These are phyloP conservation scores for Henricia sp. DNA, from an alignment of 53 echinoderm and acorn worm species.

Conservation along the genomic window DNA sequence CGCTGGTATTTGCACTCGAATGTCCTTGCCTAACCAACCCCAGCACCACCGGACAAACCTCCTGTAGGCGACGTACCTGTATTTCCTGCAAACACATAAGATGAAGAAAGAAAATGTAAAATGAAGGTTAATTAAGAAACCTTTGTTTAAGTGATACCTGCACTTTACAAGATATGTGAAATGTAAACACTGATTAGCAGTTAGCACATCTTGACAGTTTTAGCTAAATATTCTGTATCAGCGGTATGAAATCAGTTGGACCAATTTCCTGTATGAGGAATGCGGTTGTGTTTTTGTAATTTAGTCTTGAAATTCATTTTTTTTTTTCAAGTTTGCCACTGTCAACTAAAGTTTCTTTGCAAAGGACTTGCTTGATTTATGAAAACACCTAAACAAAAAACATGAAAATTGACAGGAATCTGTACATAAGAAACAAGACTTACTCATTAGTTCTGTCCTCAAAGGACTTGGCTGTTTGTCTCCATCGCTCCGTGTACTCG, in stretches of 20 bases:
- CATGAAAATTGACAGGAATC: neutral
- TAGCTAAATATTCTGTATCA: neutral
- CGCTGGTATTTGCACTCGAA: neutral
- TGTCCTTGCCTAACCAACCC: no score
- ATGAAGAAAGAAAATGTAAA: neutral
- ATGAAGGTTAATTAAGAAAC: neutral
- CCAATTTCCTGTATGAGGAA: neutral
- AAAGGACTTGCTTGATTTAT: neutral
- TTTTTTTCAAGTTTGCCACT: neutral
- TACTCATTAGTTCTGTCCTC: neutral
- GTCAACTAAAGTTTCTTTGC: neutral
- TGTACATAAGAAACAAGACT: no score
- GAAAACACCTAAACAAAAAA: neutral
- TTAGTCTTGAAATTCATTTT: neutral
- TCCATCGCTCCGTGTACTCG: neutral
- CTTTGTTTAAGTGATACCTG: neutral
- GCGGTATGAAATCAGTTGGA: neutral
- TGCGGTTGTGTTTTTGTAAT: neutral
- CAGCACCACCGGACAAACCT: neutral
- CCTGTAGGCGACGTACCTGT: neutral
- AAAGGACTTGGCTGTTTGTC: neutral
- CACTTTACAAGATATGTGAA: neutral
- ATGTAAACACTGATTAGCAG: neutral
- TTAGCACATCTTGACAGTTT: neutral
- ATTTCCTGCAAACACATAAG: neutral